Conservation (phyloP, 2,888 invertebrate species). For the Monoplex corrugatus region DNA sequence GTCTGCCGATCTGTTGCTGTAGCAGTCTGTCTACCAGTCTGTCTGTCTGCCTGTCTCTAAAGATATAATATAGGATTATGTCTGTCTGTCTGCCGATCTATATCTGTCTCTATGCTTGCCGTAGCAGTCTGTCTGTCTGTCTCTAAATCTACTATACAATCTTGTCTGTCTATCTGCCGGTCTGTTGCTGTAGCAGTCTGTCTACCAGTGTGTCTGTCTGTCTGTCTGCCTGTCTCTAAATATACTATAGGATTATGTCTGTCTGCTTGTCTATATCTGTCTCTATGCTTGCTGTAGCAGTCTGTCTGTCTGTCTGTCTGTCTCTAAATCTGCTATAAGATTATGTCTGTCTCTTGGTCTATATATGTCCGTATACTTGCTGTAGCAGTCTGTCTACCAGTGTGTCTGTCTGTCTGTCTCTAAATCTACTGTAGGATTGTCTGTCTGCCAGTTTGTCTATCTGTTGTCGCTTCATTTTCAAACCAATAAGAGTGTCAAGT, state of each 20-base stretch:
- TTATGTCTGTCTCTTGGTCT: not conserved
- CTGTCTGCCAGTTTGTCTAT: no score
- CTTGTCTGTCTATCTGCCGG: not conserved
- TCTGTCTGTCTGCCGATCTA: not conserved
- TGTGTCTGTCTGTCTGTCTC: no score
- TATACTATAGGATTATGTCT: not conserved
- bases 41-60: not conserved
- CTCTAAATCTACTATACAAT: no score
- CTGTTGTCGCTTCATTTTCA: no score
- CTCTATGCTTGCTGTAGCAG: not conserved
- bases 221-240: not conserved
- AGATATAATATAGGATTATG: no score
- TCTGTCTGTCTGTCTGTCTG: not conserved
- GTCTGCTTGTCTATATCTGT: not conserved
- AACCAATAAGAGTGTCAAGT: no score
- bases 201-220: not conserved
- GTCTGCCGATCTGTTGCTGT: not conserved
- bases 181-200: not conserved
- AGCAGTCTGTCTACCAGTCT: not conserved
- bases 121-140: not conserved
- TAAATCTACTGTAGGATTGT: no score
- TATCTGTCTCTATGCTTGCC: not conserved
- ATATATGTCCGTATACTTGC: no score
- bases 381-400: no score
- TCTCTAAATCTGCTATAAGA: not conserved